A percentile compares a stretch with the other conserved stretches of the same genome.
Conservation (phyloP, 2,797 vertebrate species). For the Myiotriccus ornatus region DNA sequence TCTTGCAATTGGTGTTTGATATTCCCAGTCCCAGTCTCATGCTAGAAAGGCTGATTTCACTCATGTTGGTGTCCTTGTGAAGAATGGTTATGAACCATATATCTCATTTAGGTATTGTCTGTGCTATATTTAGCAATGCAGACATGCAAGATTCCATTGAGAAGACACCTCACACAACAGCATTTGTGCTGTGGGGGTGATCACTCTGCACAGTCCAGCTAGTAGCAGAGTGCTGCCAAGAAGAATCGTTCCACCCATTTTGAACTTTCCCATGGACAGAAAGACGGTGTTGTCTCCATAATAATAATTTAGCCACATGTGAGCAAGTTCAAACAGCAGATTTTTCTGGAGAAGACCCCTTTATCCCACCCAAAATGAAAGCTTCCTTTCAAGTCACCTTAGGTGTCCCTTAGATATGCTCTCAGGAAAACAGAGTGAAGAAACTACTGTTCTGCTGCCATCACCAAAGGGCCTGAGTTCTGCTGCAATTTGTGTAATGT, state of each 20-base stretch:
- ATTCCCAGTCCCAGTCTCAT: background rate
- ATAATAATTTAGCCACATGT: background rate
- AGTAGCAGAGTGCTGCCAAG: background rate
- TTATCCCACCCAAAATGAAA: background rate
- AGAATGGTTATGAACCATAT: background rate
- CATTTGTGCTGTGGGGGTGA: background rate
- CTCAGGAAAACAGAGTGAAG: background rate
- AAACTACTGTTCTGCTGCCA: fast-evolving
- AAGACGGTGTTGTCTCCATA: background rate
- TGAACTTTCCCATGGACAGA: background rate
- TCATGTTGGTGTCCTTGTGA: background rate
- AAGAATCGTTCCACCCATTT: background rate
- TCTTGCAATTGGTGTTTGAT: background rate
- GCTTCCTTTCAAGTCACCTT: background rate
- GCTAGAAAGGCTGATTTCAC: background rate
- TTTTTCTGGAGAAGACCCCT: background rate
- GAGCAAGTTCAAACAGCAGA: background rate
- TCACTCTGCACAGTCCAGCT: background rate
- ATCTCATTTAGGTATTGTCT: background rate
- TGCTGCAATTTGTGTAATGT: background rate
- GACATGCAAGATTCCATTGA: background rate
- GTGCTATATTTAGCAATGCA: background rate
- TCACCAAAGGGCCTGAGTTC: background rate
- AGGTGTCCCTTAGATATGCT: background rate
- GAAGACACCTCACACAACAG: background rate